A percentile compares a stretch with the other conserved stretches of the same genome.
Evolutionary conservation across 2,797 vertebrate species (phyloP).

Genomic region (Alcedo quadribrachys): DNA sequence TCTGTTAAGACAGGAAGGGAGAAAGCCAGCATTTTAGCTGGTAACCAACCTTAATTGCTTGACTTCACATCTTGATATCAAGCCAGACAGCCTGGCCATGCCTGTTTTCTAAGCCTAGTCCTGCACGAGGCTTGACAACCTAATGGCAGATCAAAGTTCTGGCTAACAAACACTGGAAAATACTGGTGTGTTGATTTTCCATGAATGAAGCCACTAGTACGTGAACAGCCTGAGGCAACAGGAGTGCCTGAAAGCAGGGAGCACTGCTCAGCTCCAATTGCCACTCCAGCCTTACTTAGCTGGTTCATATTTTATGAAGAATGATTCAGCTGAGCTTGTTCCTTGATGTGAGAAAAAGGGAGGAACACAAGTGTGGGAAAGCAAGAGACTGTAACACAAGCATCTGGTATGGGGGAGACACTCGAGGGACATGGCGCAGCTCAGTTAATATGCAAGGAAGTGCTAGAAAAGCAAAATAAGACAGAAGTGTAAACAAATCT

Average conservation of each 20-base stretch:
- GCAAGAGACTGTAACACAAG: conserved; percentile 60
- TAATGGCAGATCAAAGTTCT: background rate
- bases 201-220: background rate
- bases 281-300: background rate
- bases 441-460: conserved; percentile 21
- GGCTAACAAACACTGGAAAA: conserved; percentile 20
- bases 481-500: conserved; percentile 31
- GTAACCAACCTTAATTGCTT: background rate
- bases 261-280: background rate
- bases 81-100: background rate
- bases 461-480: conserved; percentile 38
- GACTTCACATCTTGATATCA: background rate
- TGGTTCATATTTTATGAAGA: background rate
- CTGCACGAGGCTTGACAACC: background rate
- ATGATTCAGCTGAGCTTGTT: conserved; percentile 68
- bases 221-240: background rate
- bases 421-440: conserved; percentile 61
- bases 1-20: background rate
- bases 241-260: background rate
- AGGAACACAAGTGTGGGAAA: conserved; percentile 71
- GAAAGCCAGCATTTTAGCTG: background rate
- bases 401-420: conserved; percentile 77
- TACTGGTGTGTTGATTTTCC: conserved; percentile 6
- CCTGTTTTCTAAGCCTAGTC: background rate
- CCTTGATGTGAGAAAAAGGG: conserved; percentile 64